phyloP scores from a whole-genome alignment of 2,888 invertebrate genomes.

The Syritta pipiens region DNA sequence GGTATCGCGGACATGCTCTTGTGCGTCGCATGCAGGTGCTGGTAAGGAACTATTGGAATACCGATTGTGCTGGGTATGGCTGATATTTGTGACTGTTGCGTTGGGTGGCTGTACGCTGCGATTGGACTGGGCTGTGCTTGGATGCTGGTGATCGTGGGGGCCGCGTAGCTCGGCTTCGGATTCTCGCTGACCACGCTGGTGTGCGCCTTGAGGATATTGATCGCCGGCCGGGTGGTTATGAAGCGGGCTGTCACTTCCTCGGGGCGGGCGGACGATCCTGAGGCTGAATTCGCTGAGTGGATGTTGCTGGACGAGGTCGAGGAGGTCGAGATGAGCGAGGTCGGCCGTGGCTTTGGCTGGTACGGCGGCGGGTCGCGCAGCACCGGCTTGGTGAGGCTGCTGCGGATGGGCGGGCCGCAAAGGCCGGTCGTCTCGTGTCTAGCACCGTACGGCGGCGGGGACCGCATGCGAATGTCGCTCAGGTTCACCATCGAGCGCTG shows the following conservation, averaged over 20 bases:
- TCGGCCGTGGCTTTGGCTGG: constrained; percentile 78
- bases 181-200: constrained; percentile 84
- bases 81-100: constrained; percentile 64
- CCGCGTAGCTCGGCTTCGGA: constrained; percentile 82
- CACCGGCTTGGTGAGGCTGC: constrained; percentile 58
- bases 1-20: constrained; percentile 82
- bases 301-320: constrained; percentile 78
- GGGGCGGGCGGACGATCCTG: constrained; percentile 79
- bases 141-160: constrained; percentile 75
- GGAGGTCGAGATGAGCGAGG: constrained; percentile 79
- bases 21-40: constrained; percentile 82
- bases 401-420: constrained; percentile 76
- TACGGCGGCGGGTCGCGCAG: constrained; percentile 85
- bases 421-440: constrained; percentile 82
- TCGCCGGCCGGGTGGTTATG: constrained; percentile 88
- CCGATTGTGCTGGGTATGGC: constrained; percentile 75
- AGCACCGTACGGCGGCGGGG: constrained; percentile 87
- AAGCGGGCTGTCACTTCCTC: constrained; percentile 88
- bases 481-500: constrained; percentile 80
- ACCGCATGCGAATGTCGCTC: constrained; percentile 78
- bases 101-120: constrained; percentile 75
- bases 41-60: constrained; percentile 80
- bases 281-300: constrained; percentile 75
- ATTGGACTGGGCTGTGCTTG: constrained; percentile 73
- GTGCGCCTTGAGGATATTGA: constrained; percentile 88